Evolutionary conservation across 2,888 invertebrate species (phyloP), one percentile per base, ranked within the genome.

Genomic region (Therioaphis trifolii): DNA sequence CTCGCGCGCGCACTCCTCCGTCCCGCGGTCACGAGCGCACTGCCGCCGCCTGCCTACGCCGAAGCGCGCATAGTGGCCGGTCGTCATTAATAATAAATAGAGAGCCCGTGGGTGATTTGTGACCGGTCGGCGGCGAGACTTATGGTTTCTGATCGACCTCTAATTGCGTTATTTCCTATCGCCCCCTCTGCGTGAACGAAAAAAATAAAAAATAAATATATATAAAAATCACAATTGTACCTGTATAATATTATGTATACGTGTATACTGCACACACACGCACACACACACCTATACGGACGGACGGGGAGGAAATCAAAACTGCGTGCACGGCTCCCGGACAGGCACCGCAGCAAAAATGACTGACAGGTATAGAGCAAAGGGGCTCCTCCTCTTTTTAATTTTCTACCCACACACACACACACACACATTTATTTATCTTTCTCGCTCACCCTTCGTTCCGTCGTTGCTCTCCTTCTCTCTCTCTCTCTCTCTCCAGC

Each of bases 151-250:
- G 80, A 80, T 80, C 29, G 80, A 80, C 80, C 61, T 43, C 43
- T 80, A 80, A 80, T 80, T 80, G 80, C 71, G 69, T 71, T 80
- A 80, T 80, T 80, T 80, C 80, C 69, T 80, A 69, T 61, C 58
- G 69, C 7, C 61, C 71, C 43, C 40, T 71, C 35, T n/a, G 9
- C 27, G n/a, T 12, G 5, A 40, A 14, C 46, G 74, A 58, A 55
- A 21, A 77, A 14, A 27, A 61, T 18, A 75, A 43, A 3, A 24
- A 35, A 43, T 24, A 24, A 35, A 18, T 27, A 52, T 29, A 46
- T 27, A n/a, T 49, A 74, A 75, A 49, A 63, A 76, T 76, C 21
- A 21, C 63, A 46, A 63, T 61, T 61, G 61, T 75, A 21, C 24
- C 18, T 5, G 11, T 24, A 35, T 35, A 35, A 35, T 5, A 35